Evolutionary conservation across 1,140 invertebrate species (phyloP).

Genomic region (Macrostomum lignano): DNA sequence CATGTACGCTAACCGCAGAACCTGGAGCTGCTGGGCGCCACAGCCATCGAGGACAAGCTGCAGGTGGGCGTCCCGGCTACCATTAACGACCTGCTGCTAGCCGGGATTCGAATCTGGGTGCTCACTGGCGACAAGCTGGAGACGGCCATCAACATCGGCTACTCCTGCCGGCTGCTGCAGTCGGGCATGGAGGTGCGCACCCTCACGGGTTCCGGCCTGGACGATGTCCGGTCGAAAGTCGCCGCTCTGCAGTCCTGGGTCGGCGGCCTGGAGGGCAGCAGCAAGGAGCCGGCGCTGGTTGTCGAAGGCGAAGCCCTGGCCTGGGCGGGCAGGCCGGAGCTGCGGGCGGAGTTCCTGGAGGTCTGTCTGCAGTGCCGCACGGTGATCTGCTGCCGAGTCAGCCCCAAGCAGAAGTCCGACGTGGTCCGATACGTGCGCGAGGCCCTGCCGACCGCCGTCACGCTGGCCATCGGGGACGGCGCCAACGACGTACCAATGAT

Average conservation of each 20-base stretch:
- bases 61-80: constrained; percentile 51
- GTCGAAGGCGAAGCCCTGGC: constrained; percentile 8
- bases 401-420: constrained; percentile 24
- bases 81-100: constrained; percentile 46
- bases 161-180: constrained; percentile 78
- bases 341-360: constrained; percentile 13
- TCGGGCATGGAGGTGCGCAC: constrained; percentile 84
- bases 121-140: constrained; percentile 30
- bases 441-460: constrained; percentile 6
- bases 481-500: constrained; percentile 96
- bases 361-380: constrained; percentile 66
- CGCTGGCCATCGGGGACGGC: constrained; percentile 39
- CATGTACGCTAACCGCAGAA: constrained; percentile 1
- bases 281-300: constrained; percentile 9
- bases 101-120: constrained; percentile 45
- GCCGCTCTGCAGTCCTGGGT: background rate
- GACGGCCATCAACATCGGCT: constrained; percentile 94
- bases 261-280: background rate
- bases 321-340: constrained; percentile 10
- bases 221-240: constrained; percentile 29
- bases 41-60: constrained; percentile 66
- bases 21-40: constrained; percentile 18
- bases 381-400: constrained; percentile 64
- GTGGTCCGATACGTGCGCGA: constrained; percentile 6
- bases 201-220: constrained; percentile 64